phyloP scores from a whole-genome alignment of 1,140 invertebrate species.

The Euwallacea similis region DNA sequence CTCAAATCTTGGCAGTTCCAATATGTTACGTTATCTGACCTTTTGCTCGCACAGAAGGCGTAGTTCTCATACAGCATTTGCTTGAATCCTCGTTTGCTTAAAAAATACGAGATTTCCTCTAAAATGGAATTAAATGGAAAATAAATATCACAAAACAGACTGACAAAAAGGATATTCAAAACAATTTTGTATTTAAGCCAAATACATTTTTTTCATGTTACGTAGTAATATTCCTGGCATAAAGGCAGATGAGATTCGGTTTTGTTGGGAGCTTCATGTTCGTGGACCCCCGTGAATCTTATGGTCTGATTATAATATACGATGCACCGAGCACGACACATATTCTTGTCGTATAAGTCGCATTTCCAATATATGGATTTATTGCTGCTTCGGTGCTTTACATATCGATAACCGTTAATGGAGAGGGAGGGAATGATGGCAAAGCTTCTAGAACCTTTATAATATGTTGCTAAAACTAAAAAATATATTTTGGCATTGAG shows the following conservation, averaged over 20 bases:
- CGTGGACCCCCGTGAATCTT: conserved; percentile 41
- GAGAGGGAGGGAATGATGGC: conserved; percentile 38
- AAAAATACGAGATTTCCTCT: conserved; percentile 26
- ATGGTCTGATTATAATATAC: conserved; percentile 44
- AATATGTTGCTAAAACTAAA: conserved; percentile 44
- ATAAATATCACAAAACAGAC: too few species aligned
- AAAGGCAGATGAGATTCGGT: neutral
- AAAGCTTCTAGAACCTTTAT: conserved; percentile 37
- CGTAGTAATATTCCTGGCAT: neutral
- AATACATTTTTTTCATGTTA: neutral
- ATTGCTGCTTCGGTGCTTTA: conserved; percentile 46
- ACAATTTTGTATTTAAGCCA: too few species aligned
- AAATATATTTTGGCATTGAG: neutral
- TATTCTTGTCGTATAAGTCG: conserved; percentile 42
- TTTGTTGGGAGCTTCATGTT: conserved; percentile 27
- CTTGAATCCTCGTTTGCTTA: conserved; percentile 17
- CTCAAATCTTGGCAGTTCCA: conserved; percentile 10
- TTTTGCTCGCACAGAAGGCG: conserved; percentile 6
- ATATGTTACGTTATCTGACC: conserved; percentile 2
- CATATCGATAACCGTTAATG: conserved; percentile 43
- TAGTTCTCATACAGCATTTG: conserved; percentile 28
- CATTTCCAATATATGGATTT: conserved; percentile 49
- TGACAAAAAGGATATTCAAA: too few species aligned
- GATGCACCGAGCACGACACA: conserved; percentile 45
- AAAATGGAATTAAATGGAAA: conserved; percentile 1